These are phyloP conservation scores for Cryptus armator DNA, from an alignment of 2,888 invertebrate genomes.

Conservation along the genomic window DNA sequence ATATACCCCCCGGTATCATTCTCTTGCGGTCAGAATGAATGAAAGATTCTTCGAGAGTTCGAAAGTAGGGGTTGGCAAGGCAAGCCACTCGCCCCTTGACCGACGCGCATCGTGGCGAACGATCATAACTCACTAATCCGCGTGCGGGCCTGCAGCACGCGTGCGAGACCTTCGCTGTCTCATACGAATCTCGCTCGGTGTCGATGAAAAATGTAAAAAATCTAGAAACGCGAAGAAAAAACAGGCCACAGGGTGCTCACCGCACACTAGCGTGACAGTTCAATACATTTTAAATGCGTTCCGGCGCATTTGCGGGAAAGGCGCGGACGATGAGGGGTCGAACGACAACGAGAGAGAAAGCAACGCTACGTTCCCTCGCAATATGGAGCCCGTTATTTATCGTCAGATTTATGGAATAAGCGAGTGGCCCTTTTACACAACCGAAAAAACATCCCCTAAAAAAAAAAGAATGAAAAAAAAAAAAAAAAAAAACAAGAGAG, in stretches of 20 bases:
- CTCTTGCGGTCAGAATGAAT: conserved; percentile 62
- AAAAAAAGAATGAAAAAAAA: conserved; percentile 36
- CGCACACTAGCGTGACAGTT: conserved; percentile 82
- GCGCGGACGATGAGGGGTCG: conserved; percentile 53
- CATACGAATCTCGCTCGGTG: conserved; percentile 57
- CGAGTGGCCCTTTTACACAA: conserved; percentile 74
- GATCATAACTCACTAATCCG: conserved; percentile 82
- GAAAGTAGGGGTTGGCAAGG: conserved; percentile 32
- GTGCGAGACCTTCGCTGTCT: conserved; percentile 43
- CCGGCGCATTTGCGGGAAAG: conserved; percentile 82
- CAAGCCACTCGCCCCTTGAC: conserved; percentile 72
- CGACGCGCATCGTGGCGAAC: conserved; percentile 66
- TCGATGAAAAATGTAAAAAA: conserved; percentile 84
- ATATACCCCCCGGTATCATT: conserved; percentile 26
- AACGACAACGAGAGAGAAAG: conserved; percentile 40
- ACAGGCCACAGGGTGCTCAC: conserved; percentile 42
- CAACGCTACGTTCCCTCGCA: conserved; percentile 72
- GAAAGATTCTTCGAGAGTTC: conserved; percentile 27
- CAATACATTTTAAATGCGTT: conserved; percentile 85
- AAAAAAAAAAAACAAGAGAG: conserved; percentile 18
- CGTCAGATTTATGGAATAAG: conserved; percentile 85
- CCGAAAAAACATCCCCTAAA: conserved; percentile 62
- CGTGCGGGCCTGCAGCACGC: conserved; percentile 67
- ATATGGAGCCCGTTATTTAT: conserved; percentile 83
- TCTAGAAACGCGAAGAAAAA: conserved; percentile 76